Evolutionary conservation across 2,888 invertebrate species (phyloP), one percentile per base, ranked within the genome.

Genomic region (Salpingus planirostris): DNA sequence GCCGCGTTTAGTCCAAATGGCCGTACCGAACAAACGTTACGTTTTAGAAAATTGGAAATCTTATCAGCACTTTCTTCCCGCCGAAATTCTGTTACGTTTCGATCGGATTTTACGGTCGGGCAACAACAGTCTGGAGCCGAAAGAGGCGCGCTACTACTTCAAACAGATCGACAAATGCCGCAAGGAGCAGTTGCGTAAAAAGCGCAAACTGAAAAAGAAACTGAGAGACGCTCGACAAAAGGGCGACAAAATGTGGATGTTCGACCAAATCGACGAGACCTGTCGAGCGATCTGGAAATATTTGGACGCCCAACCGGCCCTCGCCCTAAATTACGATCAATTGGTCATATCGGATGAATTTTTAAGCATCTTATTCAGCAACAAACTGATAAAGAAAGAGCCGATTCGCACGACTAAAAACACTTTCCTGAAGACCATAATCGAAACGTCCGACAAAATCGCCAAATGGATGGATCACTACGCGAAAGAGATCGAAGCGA

Each of bases 381-480:
- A 18, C 28, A 40, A 3, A 18, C 41, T 22, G 12, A 38, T 37
- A 4, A 31, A 36, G 32, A 42, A 44, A 31, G 44, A 47, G 33
- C 52, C 49, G 2, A 45, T 43, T 14, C 38, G 52, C 11, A 49
- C 47, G 13, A 53, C 49, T 10, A 52, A 46, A 22, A 46, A 42
- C 25, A 41, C 45, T 13, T 46, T 38, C 14, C 27, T 31, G 3
- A 33, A 23, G 15, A 38, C 46, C 3, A 28, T 47, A 3, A 44
- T 56, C 12, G 55, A 57, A 39, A 48, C 53, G 10, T 40, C 47
- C 11, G 58, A 60, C 35, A 59, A 61, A 42, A 11, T 57, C 7
- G 50, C 59, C 1, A 44, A 57, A 3, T 61, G 61, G 59, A 46
- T 60, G 28, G 60, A 61, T 31, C 47, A 51, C 1, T 33, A 57